phyloP scores from a whole-genome alignment of 2,113 vertebrate species.

The Lampris megalopsis region DNA sequence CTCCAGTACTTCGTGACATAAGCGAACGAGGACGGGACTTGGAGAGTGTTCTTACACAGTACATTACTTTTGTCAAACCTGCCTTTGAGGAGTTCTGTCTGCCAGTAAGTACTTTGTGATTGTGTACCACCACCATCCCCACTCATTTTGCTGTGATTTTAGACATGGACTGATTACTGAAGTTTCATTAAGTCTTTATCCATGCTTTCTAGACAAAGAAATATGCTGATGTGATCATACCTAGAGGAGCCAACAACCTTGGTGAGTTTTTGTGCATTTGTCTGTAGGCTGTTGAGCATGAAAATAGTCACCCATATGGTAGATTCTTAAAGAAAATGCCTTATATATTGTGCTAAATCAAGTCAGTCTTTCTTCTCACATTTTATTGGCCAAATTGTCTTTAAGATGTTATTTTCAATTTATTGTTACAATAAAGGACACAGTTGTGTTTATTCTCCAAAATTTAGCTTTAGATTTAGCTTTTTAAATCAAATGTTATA shows the following conservation, averaged over 20 bases:
- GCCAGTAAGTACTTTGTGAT: constrained; percentile 87
- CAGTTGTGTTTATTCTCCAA: constrained; percentile 50
- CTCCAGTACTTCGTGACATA: constrained; percentile 91
- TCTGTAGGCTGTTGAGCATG: not conserved
- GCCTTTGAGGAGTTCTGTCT: constrained; percentile 97
- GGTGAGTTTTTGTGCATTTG: constrained; percentile 80
- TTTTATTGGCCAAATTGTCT: constrained; percentile 1
- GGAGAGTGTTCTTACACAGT: constrained; percentile 91
- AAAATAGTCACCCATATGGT: not conserved
- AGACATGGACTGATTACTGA: constrained; percentile 10
- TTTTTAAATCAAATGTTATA: not conserved
- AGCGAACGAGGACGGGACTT: constrained; percentile 91
- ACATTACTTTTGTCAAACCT: constrained; percentile 95
- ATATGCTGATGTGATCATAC: constrained; percentile 96
- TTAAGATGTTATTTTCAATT: constrained; percentile 17
- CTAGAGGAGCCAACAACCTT: constrained; percentile 92
- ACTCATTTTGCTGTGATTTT: not conserved
- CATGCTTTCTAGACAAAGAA: constrained; percentile 89
- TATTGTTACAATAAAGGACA: constrained; percentile 37
- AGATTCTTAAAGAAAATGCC: not conserved
- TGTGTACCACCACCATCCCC: constrained; percentile 44
- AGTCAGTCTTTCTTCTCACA: too few relatives aligned
- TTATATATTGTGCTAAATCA: not conserved
- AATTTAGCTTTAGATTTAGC: not conserved
- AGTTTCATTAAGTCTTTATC: constrained; percentile 19